Conservation (phyloP, 2,888 invertebrate genomes). For the Melinaea marsaeus region DNA sequence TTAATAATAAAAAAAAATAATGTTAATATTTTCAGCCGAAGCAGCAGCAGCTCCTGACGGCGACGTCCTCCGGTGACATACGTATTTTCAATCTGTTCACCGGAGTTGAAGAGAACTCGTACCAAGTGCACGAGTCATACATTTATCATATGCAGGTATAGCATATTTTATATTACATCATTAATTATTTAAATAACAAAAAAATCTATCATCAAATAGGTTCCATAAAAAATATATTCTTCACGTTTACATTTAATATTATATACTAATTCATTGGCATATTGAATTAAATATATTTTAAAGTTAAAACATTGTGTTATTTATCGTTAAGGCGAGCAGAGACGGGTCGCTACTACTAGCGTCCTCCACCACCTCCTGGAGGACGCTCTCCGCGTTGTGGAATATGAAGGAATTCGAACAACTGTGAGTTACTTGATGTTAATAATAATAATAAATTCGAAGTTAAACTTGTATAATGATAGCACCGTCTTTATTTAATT, state of each 20-base stretch:
- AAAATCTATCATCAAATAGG: too few species aligned
- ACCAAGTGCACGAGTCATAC: constrained; percentile 91
- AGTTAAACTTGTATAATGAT: background rate
- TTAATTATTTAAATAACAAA: too few species aligned
- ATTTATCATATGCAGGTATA: constrained; percentile 86
- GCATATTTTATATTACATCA: background rate
- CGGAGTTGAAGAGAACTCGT: constrained; percentile 86
- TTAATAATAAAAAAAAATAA: too few species aligned
- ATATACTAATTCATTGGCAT: too few species aligned
- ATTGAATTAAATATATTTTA: background rate
- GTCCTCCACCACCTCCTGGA: constrained; percentile 91
- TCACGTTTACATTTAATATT: too few species aligned
- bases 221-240: too few species aligned
- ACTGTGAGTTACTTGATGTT: constrained; percentile 67
- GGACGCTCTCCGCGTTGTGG: constrained; percentile 90
- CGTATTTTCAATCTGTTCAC: constrained; percentile 91
- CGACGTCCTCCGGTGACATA: constrained; percentile 94
- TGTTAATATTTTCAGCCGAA: constrained; percentile 70
- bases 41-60: constrained; percentile 80
- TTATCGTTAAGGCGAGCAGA: constrained; percentile 73
- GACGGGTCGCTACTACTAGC: constrained; percentile 88
- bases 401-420: constrained; percentile 81
- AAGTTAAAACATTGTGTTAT: background rate
- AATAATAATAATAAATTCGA: background rate
- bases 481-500: background rate